A percentile compares a stretch with the other conserved stretches of the same genome.
Conservation (phyloP, 2,888 invertebrate species). For the Drosophila hamatofila region DNA sequence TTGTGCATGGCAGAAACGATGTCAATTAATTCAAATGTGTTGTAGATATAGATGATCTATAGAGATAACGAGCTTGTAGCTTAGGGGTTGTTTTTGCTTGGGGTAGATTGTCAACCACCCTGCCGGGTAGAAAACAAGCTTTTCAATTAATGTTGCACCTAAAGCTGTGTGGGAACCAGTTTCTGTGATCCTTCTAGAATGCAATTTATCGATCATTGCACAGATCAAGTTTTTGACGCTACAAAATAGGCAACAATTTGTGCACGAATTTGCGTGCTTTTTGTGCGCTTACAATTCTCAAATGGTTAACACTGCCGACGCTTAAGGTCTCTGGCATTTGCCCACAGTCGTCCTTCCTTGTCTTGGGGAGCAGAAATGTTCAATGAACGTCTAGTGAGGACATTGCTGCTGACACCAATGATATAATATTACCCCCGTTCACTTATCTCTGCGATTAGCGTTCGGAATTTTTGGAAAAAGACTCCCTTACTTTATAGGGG, state of each 20-base stretch:
- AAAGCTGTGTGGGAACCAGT: slow-evolving; percentile 29
- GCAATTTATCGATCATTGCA: slow-evolving; percentile 24
- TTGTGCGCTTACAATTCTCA: slow-evolving; percentile 68
- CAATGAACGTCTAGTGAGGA: slow-evolving; percentile 94
- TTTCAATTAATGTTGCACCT: not conserved
- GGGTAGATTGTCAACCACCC: not conserved
- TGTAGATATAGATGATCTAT: slow-evolving; percentile 1
- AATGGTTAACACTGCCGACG: slow-evolving; percentile 35
- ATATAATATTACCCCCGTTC: slow-evolving; percentile 73
- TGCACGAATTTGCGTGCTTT: not conserved
- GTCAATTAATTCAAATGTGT: slow-evolving; percentile 38
- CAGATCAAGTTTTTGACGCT: slow-evolving; percentile 15
- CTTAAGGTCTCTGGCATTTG: slow-evolving; percentile 26
- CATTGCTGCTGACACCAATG: slow-evolving; percentile 92
- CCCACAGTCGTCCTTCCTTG: slow-evolving; percentile 88
- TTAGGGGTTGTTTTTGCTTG: slow-evolving; percentile 8
- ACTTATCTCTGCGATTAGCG: slow-evolving; percentile 80
- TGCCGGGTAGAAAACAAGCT: not conserved
- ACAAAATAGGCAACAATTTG: slow-evolving; percentile 7
- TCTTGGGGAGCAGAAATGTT: slow-evolving; percentile 94
- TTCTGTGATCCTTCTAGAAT: slow-evolving; percentile 1
- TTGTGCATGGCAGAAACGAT: slow-evolving; percentile 43
- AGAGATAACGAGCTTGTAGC: not conserved
- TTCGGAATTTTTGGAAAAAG: slow-evolving; percentile 92
- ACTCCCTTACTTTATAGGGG: slow-evolving; percentile 89